Conservation (phyloP, 2,113 vertebrate species). For the Oostethus manadensis region DNA sequence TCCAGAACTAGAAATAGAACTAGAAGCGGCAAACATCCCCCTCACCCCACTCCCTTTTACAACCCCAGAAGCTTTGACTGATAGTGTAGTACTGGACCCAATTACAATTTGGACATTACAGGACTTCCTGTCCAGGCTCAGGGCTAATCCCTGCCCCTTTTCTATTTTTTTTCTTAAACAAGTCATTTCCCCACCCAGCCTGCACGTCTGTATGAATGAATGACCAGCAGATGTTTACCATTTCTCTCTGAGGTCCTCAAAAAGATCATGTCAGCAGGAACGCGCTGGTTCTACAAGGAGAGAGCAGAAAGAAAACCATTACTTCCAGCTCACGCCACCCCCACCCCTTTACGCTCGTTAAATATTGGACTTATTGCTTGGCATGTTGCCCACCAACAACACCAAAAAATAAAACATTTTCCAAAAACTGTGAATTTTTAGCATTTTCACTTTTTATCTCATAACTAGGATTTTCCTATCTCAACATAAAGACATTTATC, state of each 20-base stretch:
- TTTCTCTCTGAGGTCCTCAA: slow-evolving; percentile 97
- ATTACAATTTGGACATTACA: slow-evolving; percentile 52
- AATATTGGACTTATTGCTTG: slow-evolving; percentile 37
- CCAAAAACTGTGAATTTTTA: no score
- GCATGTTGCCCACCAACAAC: slow-evolving; percentile 48
- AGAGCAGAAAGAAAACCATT: slow-evolving; percentile 48
- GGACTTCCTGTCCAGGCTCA: slow-evolving; percentile 56
- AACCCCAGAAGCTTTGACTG: slow-evolving; percentile 17
- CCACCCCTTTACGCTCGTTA: slow-evolving; percentile 10
- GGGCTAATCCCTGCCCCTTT: slow-evolving; percentile 64
- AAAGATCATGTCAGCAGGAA: slow-evolving; percentile 99
- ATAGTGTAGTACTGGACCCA: slow-evolving; percentile 39
- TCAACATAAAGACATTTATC: no score
- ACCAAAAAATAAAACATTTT: no score
- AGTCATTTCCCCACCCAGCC: slow-evolving; percentile 43
- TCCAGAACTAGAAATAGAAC: background rate
- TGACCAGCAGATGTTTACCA: slow-evolving; percentile 88
- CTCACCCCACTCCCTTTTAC: background rate
- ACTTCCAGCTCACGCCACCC: slow-evolving; percentile 34
- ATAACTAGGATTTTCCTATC: no score
- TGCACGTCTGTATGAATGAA: slow-evolving; percentile 56
- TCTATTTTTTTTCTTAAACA: slow-evolving; percentile 59
- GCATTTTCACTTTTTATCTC: no score
- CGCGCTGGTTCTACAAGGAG: slow-evolving; percentile 85
- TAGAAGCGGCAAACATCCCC: background rate